Evolutionary conservation across 2,797 vertebrate genomes (phyloP).

Genomic region (Xenops minutus): DNA sequence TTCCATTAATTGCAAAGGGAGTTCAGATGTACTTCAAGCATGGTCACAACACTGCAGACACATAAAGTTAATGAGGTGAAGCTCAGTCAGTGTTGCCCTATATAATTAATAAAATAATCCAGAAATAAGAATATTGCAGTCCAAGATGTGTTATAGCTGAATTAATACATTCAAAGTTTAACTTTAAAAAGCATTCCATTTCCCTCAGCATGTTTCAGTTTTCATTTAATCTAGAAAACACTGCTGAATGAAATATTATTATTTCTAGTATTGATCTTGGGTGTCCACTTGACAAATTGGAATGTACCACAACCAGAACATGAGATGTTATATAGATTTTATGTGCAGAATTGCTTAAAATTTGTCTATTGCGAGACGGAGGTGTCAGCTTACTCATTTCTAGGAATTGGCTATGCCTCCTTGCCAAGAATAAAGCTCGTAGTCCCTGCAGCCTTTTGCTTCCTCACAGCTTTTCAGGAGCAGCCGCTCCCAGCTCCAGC

Average conservation of each 20-base stretch:
- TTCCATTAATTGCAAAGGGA: background rate
- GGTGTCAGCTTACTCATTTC: background rate
- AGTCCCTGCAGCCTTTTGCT: background rate
- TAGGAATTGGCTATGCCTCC: background rate
- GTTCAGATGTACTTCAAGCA: background rate
- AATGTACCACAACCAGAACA: background rate
- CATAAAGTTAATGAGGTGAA: background rate
- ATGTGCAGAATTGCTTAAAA: background rate
- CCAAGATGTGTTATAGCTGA: background rate
- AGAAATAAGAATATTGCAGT: background rate
- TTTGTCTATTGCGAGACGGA: background rate
- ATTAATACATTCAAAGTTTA: background rate
- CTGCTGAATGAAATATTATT: background rate
- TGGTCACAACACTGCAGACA: background rate
- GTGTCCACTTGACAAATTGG: background rate
- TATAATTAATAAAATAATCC: background rate
- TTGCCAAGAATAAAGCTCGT: background rate
- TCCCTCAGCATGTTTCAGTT: background rate
- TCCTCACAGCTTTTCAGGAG: background rate
- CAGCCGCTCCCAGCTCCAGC: background rate
- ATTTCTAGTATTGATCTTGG: background rate
- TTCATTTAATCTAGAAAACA: background rate
- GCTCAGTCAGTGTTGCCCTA: background rate
- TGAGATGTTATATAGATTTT: background rate
- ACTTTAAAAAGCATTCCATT: background rate